Percentiles rank a stretch among this genome's conserved stretches.
Evolutionary conservation across 30 jellyfish, hydroid and myxozoan genomes (phyloP).

Genomic region (Mastigias papua): DNA sequence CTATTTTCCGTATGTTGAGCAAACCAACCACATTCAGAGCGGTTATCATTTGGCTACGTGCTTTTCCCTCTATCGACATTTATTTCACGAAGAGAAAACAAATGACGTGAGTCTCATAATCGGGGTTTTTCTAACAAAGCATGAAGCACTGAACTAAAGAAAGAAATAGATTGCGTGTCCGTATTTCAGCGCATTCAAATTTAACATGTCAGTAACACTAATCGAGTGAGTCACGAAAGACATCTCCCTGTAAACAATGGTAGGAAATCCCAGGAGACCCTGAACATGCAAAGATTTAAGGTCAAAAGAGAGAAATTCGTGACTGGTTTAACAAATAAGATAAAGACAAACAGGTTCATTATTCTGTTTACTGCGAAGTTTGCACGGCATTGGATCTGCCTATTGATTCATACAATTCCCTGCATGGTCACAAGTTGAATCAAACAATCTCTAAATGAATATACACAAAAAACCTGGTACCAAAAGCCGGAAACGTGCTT

Average conservation of each 20-base stretch:
- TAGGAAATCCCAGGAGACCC: conserved; percentile 15
- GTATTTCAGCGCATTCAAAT: conserved; percentile 29
- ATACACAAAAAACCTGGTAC: conserved; percentile 15
- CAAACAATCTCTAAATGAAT: conserved; percentile 5
- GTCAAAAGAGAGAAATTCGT: conserved; percentile 41
- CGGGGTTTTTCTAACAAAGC: background rate
- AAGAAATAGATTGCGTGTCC: conserved; percentile 55
- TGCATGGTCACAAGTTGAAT: background rate
- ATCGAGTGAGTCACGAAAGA: conserved; percentile 64
- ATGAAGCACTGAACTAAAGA: background rate
- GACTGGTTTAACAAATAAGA: conserved; percentile 20
- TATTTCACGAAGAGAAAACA: background rate
- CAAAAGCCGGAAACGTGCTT: conserved; percentile 70
- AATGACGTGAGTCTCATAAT: conserved; percentile 1
- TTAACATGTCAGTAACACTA: conserved; percentile 36
- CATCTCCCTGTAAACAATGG: conserved; percentile 32
- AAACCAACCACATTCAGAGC: background rate
- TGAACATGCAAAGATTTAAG: conserved; percentile 19
- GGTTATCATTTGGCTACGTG: background rate
- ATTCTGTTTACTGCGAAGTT: background rate
- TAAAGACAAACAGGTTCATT: conserved; percentile 5
- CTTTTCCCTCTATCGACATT: background rate
- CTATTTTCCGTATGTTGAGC: background rate
- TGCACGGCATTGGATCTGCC: background rate
- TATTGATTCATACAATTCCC: background rate